These are phyloP conservation scores for Ashinkailepas kermadecensis DNA, from an alignment of 2,888 invertebrate genomes.

Conservation along the genomic window DNA sequence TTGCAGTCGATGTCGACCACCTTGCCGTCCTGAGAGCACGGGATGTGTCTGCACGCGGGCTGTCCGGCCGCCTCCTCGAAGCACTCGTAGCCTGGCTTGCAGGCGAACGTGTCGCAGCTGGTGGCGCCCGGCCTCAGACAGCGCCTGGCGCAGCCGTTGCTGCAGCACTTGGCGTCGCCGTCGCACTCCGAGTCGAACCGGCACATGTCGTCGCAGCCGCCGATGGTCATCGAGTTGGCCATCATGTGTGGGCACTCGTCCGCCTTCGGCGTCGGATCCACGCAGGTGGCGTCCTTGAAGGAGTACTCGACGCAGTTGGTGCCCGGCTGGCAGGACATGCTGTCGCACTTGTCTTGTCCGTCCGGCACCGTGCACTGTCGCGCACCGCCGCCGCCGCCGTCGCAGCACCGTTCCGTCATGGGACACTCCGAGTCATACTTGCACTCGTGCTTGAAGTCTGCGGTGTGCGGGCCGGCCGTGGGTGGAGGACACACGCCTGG, in stretches of 20 bases:
- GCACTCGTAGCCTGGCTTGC: not conserved
- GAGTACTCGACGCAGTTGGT: not conserved
- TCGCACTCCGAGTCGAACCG: no score
- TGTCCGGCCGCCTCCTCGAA: not conserved
- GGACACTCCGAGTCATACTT: not conserved
- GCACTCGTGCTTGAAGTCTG: not conserved
- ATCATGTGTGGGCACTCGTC: no score
- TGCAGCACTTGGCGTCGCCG: no score
- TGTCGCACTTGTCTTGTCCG: not conserved
- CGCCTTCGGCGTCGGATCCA: not conserved
- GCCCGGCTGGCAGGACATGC: not conserved
- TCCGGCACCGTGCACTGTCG: not conserved
- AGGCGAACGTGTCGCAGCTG: not conserved
- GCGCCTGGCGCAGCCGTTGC: no score
- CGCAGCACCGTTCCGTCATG: not conserved
- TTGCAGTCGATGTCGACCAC: not conserved
- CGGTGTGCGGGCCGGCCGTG: no score
- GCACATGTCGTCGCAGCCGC: no score
- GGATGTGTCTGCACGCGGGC: not conserved
- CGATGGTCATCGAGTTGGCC: no score
- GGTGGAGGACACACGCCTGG: not conserved
- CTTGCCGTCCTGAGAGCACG: not conserved
- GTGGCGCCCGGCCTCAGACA: not conserved
- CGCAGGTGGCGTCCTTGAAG: not conserved
- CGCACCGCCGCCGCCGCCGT: constrained; percentile 15